These are phyloP conservation scores for Xiphorhynchus erythropygius DNA, from an alignment of 2,797 vertebrate species.

Conservation along the genomic window DNA sequence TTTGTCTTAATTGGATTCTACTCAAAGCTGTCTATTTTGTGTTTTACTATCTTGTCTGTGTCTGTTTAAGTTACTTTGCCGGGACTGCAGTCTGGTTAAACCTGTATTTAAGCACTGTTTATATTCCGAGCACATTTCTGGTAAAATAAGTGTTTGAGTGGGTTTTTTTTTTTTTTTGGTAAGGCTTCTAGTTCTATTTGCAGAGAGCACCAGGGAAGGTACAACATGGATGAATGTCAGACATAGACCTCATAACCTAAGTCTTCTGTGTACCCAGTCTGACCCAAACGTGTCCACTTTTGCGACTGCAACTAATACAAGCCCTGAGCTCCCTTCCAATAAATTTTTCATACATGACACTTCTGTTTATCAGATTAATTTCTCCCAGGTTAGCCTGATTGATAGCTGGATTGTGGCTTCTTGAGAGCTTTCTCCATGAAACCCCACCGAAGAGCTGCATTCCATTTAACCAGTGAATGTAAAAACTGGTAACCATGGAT, in stretches of 20 bases:
- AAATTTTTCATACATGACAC: conserved; percentile 75
- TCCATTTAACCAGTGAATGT: conserved; percentile 82
- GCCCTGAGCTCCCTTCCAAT: conserved; percentile 55
- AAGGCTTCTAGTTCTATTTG: conserved; percentile 62
- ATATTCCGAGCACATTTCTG: conserved; percentile 60
- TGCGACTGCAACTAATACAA: conserved; percentile 52
- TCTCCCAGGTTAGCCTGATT: conserved; percentile 80
- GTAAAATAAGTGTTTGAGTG: conserved; percentile 62
- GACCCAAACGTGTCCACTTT: conserved; percentile 54
- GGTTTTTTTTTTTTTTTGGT: background rate
- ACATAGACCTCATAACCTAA: conserved; percentile 39
- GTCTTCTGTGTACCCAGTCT: conserved; percentile 7
- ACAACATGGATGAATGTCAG: conserved; percentile 62
- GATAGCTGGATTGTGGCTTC: conserved; percentile 80
- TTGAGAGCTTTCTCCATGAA: conserved; percentile 77
- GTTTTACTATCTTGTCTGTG: conserved; percentile 66
- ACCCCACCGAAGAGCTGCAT: conserved; percentile 77
- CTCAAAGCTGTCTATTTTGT: conserved; percentile 64
- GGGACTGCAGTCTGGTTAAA: conserved; percentile 74
- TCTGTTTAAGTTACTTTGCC: conserved; percentile 76
- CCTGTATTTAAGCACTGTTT: conserved; percentile 63
- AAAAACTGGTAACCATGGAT: conserved; percentile 83
- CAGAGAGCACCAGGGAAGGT: conserved; percentile 52
- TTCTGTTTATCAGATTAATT: conserved; percentile 78
- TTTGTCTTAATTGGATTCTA: conserved; percentile 73